Base-by-base conservation (phyloP, 1,140 invertebrate species). In the Zophobas atratus region DNA sequence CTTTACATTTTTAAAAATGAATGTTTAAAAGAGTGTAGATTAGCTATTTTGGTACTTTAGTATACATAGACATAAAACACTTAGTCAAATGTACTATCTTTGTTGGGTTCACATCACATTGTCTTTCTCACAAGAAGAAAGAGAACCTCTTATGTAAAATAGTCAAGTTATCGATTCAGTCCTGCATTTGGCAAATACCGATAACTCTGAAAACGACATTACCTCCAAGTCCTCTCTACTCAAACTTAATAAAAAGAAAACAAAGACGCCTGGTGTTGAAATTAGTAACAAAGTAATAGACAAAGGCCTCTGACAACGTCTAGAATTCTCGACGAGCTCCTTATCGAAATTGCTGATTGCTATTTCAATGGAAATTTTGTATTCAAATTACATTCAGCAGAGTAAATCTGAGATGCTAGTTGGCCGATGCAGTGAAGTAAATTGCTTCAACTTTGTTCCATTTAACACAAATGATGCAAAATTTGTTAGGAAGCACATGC, bases 371-470 rank as follows among this genome's bases (percentile, higher is more conserved):
- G 57, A 63, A 63, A 63, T 63, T 63, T 63, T 63, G 57, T 63
- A 63, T 63, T 63, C 57, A 63, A 63, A 39, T 63, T 63, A 39
- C 38, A 63, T 63, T 48, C 46, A 55, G 48, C 8, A 49, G 36
- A 72, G 46, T 55, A 55, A 72, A 46, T 72, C 48, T n/a, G 34
- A 51, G 70, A 72, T 51, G 43, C 8, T 67, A 67, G 46, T 35
- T 72, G 36, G 57, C 39, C 57, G 57, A 8, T 63, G 57, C 57
- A 63, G 57, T 63, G 6, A 63, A 55, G 70, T 8, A 72, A 72
- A 72, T 72, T 72, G 70, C 70, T 49, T 72, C 51, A 72, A 72
- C 70, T 72, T 71, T 72, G 46, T 72, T 53, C 70, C 70, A 72
- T 51, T 53, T 55, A 55, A 72, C 70, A 53, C 33, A 55, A 71